Evolutionary conservation across 2,113 vertebrate species (phyloP), one percentile per base, ranked within the genome.

Genomic region (Siniperca knerii): DNA sequence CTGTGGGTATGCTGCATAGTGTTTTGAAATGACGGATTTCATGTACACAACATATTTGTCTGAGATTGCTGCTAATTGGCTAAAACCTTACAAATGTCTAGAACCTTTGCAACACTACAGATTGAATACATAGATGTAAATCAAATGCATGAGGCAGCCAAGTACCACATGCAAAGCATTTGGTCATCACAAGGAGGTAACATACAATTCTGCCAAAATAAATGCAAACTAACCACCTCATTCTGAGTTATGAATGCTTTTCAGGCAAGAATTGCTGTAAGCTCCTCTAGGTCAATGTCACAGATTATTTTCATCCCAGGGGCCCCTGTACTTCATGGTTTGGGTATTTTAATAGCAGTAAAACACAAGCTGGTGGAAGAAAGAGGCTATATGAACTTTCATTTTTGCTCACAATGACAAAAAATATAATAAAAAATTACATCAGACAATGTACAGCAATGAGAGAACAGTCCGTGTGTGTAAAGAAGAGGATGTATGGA

Each of bases 401-500:
- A 16, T 8, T 54, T 70, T 55, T 25, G 25, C n/a, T 64, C 18
- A 55, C 21, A 78, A 62, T 35, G 18, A 68, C 42, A 37, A 33
- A 33, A 60, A 33, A 68, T 25, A 37, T 8, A 37, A 54, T 12
- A 13, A 52, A 62, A 77, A 71, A 66, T 23, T 0, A 5, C 44
- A 16, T 44, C 42, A 35, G 29, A 40, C 33, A 57, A 57, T 74
- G 62, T 64, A 29, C 29, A 29, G 70, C 60, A 71, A 10, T 37
- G 54, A 37, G 65, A 58, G 12, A 42, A 57, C 10, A 60, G 33
- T 48, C n/a, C 2, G 2, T 68, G 44, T 60, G 61, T 72, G 55
- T 54, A 42, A 72, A 60, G 65, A 58, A 68, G 71, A 87, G 52
- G 57, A 50, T 50, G 64, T 33, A 58, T 74, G 81, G 62, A 40